phyloP scores from a whole-genome alignment of 2,888 invertebrate species.

The Pycnomerus fuliginosus region DNA sequence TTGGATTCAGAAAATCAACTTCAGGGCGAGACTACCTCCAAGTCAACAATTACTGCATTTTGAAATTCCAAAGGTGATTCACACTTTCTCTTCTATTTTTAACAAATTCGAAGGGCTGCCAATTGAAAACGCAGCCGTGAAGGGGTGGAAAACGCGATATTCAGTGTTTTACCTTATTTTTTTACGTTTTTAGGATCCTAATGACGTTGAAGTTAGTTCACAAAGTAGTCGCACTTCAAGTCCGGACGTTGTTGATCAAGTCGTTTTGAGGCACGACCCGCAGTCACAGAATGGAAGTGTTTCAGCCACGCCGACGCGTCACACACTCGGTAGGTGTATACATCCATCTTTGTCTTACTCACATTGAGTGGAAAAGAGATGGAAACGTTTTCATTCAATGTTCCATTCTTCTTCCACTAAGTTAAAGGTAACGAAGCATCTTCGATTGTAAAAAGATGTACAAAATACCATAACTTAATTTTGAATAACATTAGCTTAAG shows the following conservation, averaged over 20 bases:
- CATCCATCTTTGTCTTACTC: neutral
- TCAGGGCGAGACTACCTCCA: conserved; percentile 90
- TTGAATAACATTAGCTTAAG: neutral
- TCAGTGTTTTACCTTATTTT: neutral
- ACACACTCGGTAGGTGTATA: conserved; percentile 45
- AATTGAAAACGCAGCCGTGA: no score
- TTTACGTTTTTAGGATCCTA: conserved; percentile 40
- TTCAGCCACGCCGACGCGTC: conserved; percentile 35
- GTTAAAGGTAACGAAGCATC: neutral
- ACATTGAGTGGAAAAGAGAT: neutral
- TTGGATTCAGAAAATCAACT: conserved; percentile 90
- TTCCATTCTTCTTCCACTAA: neutral
- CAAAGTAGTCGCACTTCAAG: conserved; percentile 60
- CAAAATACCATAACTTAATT: neutral
- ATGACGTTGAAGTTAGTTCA: conserved; percentile 53
- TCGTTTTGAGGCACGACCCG: conserved; percentile 46
- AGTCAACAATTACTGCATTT: conserved; percentile 85
- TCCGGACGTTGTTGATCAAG: conserved; percentile 52
- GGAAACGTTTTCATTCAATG: neutral
- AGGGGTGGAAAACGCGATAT: no score
- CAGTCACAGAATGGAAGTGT: conserved; percentile 45
- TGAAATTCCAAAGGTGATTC: conserved; percentile 58
- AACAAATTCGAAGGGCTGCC: no score
- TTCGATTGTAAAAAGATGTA: neutral
- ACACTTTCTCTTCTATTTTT: no score